These are phyloP conservation scores for Sinocyclocheilus maitianheensis DNA, from an alignment of 2,113 vertebrate genomes.

Conservation along the genomic window DNA sequence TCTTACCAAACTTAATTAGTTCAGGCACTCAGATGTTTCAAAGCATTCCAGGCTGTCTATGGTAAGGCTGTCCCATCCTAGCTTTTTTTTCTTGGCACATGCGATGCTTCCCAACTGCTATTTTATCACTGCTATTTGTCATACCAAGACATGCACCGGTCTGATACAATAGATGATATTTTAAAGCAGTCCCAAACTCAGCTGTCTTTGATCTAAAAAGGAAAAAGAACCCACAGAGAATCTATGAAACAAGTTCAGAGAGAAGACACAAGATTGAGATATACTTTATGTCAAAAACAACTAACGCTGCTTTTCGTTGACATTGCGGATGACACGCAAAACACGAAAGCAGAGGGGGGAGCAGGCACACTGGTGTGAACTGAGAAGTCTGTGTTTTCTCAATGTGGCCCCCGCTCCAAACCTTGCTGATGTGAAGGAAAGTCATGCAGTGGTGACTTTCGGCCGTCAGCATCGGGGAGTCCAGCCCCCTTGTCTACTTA, in stretches of 20 bases:
- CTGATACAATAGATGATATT: conserved; percentile 2
- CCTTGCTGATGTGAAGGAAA: conserved; percentile 54
- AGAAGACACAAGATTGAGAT: conserved; percentile 44
- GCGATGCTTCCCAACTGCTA: neutral
- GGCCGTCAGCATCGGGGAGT: conserved; percentile 53
- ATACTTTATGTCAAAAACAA: conserved; percentile 38
- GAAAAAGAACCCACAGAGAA: conserved; percentile 3
- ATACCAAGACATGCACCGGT: neutral
- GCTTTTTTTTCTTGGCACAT: conserved; percentile 30
- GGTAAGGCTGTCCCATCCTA: conserved; percentile 18
- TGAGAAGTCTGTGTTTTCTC: conserved; percentile 54
- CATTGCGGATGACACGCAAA: conserved; percentile 49
- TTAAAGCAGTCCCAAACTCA: neutral
- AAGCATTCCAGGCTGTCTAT: conserved; percentile 47
- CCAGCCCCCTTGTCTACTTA: conserved; percentile 56
- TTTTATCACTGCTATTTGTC: conserved; percentile 32
- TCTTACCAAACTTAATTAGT: conserved; percentile 68
- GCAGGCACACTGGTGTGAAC: conserved; percentile 57
- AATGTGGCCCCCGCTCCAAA: conserved; percentile 53
- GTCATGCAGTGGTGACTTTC: conserved; percentile 52
- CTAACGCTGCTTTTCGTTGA: conserved; percentile 38
- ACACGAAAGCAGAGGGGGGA: conserved; percentile 48
- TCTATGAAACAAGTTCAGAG: conserved; percentile 22
- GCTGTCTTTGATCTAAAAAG: conserved; percentile 39
- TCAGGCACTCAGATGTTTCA: conserved; percentile 65